A percentile compares a stretch with the other conserved stretches of the same genome.
Evolutionary conservation across 2,888 invertebrate species (phyloP).

Genomic region (Nemurella pictetii): DNA sequence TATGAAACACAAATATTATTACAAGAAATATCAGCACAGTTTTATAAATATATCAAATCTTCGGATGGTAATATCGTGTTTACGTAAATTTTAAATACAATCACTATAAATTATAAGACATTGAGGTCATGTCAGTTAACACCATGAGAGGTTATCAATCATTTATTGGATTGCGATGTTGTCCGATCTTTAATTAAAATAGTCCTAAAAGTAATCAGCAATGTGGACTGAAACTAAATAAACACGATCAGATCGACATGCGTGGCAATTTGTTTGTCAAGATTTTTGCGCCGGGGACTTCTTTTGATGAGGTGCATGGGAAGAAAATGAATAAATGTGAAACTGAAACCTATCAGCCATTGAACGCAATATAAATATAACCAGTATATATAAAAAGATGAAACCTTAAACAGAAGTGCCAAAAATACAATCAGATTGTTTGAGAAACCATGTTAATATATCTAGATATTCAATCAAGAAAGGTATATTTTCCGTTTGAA

Average conservation of each 20-base stretch:
- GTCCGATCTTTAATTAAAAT: neutral
- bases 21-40: too few relatives aligned
- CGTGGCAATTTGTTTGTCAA: neutral
- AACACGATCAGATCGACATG: neutral
- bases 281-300: too few relatives aligned
- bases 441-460: neutral
- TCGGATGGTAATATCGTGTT: neutral
- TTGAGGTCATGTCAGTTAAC: slow-evolving; percentile 1
- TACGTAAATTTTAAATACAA: neutral
- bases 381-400: neutral
- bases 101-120: neutral
- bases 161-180: slow-evolving; percentile 11
- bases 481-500: neutral
- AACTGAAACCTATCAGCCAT: too few relatives aligned
- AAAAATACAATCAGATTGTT: neutral
- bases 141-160: slow-evolving; percentile 4
- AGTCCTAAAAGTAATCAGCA: neutral
- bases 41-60: neutral
- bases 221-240: neutral
- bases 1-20: too few relatives aligned
- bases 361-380: too few relatives aligned
- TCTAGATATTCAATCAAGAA: neutral
- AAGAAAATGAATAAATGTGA: too few relatives aligned
- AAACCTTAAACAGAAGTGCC: neutral
- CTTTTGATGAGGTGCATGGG: too few relatives aligned